Percentiles rank a stretch among this genome's conserved stretches.
phyloP scores from a whole-genome alignment of 2,113 vertebrate species.

The Corythaixoides concolor region DNA sequence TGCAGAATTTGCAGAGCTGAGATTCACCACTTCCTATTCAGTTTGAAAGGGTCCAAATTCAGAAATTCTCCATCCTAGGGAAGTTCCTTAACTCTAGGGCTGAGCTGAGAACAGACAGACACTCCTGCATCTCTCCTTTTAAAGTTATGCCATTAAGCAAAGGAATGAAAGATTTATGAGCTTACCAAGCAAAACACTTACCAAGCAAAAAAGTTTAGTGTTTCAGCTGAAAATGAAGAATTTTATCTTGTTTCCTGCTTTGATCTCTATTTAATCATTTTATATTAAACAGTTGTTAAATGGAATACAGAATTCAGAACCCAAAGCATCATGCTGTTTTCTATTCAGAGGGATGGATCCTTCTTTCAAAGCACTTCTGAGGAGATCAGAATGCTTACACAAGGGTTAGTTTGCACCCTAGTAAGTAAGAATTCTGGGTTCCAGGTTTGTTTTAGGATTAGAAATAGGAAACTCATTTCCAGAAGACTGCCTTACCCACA shows the following conservation, averaged over 20 bases:
- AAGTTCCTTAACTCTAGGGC: neutral
- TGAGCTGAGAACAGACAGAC: conserved; percentile 7
- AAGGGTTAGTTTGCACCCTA: neutral
- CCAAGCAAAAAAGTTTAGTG: too few species aligned
- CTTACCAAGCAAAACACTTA: conserved; percentile 24
- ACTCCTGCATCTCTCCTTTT: neutral
- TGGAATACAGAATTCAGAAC: neutral
- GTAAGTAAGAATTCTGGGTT: neutral
- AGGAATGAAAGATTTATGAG: conserved; percentile 39
- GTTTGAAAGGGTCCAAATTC: conserved; percentile 22
- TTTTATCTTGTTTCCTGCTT: conserved; percentile 47
- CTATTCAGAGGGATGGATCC: neutral
- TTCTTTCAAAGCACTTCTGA: neutral
- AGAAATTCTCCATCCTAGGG: neutral
- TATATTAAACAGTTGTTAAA: neutral
- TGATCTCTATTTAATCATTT: conserved; percentile 28
- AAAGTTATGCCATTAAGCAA: neutral
- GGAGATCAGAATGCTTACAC: neutral
- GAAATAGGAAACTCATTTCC: neutral
- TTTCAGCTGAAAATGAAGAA: conserved; percentile 38
- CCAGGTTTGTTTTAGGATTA: neutral
- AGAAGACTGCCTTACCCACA: neutral
- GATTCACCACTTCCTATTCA: conserved; percentile 41
- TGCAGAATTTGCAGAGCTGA: neutral
- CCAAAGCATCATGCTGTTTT: neutral